Percentiles rank a stretch among this genome's conserved stretches.
phyloP scores from a whole-genome alignment of 2,113 vertebrate genomes.

The Pachypanchax playfairii region DNA sequence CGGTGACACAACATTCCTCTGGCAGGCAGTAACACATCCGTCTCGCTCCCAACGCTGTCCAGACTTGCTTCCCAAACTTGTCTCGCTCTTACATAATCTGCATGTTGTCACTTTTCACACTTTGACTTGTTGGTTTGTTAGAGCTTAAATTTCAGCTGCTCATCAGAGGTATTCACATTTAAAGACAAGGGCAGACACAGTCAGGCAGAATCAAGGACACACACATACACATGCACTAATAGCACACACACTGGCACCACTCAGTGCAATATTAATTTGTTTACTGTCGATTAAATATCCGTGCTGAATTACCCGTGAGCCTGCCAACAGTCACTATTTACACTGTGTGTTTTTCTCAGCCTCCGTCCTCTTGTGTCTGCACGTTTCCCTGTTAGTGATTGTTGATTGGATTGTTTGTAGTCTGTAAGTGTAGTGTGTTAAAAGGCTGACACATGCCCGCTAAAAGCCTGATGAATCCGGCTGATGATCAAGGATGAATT shows the following conservation, averaged over 20 bases:
- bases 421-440: not conserved
- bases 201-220: not conserved
- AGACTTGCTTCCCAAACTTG: conserved; percentile 5
- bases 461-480: conserved; percentile 41
- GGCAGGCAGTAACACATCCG: conserved; percentile 11
- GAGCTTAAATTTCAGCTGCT: conserved; percentile 10
- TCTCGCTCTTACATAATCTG: not conserved
- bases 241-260: conserved; percentile 21
- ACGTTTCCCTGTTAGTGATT: conserved; percentile 1
- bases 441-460: conserved; percentile 5
- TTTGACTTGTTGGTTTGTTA: conserved; percentile 5
- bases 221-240: not conserved
- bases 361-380: conserved; percentile 10
- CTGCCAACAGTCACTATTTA: conserved; percentile 62
- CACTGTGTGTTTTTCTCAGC: conserved; percentile 1
- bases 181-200: no score
- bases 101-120: not conserved
- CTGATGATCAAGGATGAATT: conserved; percentile 41
- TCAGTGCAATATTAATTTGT: conserved; percentile 61
- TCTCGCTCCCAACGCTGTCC: conserved; percentile 1
- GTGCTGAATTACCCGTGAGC: conserved; percentile 56
- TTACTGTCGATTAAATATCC: conserved; percentile 70
- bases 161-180: no score
- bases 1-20: conserved; percentile 24
- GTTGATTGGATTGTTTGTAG: not conserved